These are phyloP conservation scores for Armadillidium nasatum DNA, from an alignment of 1,140 invertebrate genomes.

Conservation along the genomic window DNA sequence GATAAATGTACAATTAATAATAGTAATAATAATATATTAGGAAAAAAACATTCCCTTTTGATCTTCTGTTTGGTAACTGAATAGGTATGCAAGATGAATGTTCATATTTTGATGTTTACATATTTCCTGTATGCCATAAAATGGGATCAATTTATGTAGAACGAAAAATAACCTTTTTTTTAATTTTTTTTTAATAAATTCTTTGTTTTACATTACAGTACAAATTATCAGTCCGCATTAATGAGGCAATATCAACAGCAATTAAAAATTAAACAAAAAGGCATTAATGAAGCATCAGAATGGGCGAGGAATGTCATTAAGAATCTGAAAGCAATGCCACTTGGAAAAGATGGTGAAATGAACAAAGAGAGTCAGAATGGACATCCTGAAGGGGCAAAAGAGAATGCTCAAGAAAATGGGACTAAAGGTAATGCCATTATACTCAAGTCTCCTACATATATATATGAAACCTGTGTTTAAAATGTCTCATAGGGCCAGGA, in stretches of 20 bases:
- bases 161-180: too few relatives aligned
- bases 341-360: not conserved
- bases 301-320: not conserved
- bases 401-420: not conserved
- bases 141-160: too few relatives aligned
- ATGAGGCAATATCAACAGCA: not conserved
- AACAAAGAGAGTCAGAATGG: not conserved
- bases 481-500: not conserved
- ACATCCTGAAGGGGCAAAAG: not conserved
- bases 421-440: not conserved
- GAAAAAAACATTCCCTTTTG: too few relatives aligned
- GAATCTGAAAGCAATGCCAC: not conserved
- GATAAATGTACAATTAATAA: too few relatives aligned
- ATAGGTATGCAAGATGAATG: too few relatives aligned
- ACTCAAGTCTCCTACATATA: too few relatives aligned
- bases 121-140: too few relatives aligned
- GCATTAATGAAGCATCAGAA: not conserved
- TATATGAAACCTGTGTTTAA: too few relatives aligned
- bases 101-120: too few relatives aligned
- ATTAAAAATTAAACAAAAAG: not conserved
- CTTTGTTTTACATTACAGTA: not conserved
- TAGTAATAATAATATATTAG: too few relatives aligned
- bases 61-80: too few relatives aligned
- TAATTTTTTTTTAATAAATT: too few relatives aligned
- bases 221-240: not conserved